phyloP scores from a whole-genome alignment of 1,140 invertebrate species.

The Caenorhabditis elegans region WBcel235 BX284603.4:7060001-7060500 shows the following conservation, averaged over 20 bases:
- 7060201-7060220: background rate
- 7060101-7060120: constrained; percentile 39
- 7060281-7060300: background rate
- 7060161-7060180: background rate
- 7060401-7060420: background rate
- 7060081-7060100: constrained; percentile 19
- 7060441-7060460: background rate
- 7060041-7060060: constrained; percentile 45
- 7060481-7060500: background rate
- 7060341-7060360: background rate
- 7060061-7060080: background rate
- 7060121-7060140: constrained; percentile 39
- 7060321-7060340: constrained; percentile 5
- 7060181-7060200: background rate
- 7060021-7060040: constrained; percentile 49
- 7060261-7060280: constrained; percentile 1
- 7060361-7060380: background rate
- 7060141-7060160: constrained; percentile 20
- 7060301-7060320: background rate
- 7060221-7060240: background rate
- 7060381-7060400: background rate
- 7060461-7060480: background rate
- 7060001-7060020: constrained; percentile 39
- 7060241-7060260: background rate
- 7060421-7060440: background rate